Percentiles rank a stretch among this genome's conserved stretches.
Conservation (phyloP, 2,797 vertebrate species). For the Sebastes baramenuke region DNA sequence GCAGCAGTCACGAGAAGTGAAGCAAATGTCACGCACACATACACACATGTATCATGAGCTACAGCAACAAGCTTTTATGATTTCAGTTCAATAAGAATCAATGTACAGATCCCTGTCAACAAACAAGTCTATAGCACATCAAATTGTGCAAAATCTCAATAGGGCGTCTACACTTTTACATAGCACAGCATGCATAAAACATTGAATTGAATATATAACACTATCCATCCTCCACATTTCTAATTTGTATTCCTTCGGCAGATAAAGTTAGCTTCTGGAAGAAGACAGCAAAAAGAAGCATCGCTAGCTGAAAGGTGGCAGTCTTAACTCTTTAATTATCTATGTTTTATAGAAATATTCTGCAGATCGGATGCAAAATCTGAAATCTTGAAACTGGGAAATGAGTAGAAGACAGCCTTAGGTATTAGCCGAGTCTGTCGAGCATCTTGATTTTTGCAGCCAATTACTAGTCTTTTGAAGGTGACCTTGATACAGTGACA, state of each 20-base stretch:
- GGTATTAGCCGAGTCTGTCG: background rate
- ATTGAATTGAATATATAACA: background rate
- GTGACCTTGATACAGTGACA: conserved; percentile 36
- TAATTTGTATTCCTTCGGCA: background rate
- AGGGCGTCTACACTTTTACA: too few relatives aligned
- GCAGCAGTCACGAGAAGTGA: background rate
- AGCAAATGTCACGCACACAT: background rate
- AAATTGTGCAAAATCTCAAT: background rate
- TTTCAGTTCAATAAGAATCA: background rate
- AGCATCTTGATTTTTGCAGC: conserved; percentile 9
- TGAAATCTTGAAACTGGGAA: background rate
- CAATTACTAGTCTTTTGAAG: conserved; percentile 8
- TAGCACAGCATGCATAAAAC: background rate
- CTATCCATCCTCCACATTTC: background rate
- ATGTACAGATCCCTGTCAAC: background rate
- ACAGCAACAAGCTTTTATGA: too few relatives aligned
- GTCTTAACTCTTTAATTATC: background rate
- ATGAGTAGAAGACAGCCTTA: background rate
- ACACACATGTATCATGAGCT: too few relatives aligned
- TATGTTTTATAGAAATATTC: background rate
- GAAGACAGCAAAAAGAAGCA: background rate
- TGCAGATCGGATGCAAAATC: background rate
- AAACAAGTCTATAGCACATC: background rate
- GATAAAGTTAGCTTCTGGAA: background rate
- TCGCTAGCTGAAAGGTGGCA: background rate